A percentile compares a stretch with the other conserved stretches of the same genome.
These are phyloP conservation scores for Acleris cristana DNA, from an alignment of 2,888 invertebrate genomes.

Conservation along the genomic window DNA sequence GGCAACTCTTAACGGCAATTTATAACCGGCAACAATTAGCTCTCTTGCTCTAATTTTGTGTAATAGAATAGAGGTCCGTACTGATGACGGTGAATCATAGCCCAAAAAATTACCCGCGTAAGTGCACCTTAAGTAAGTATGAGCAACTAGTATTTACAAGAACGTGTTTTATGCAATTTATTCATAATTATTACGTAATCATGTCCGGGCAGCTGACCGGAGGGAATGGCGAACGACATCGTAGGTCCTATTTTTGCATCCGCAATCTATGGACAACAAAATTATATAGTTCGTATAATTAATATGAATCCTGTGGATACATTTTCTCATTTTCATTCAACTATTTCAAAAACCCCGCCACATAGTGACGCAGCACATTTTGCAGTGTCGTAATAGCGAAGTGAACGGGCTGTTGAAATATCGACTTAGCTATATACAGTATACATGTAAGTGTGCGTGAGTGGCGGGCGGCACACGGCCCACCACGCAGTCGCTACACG, in stretches of 20 bases:
- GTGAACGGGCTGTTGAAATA: too few species aligned
- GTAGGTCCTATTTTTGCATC: slow-evolving; percentile 62
- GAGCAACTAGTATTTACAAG: slow-evolving; percentile 29
- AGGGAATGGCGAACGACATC: slow-evolving; percentile 63
- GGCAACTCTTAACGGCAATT: too few species aligned
- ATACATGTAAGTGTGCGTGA: slow-evolving; percentile 46
- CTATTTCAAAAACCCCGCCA: slow-evolving; percentile 29
- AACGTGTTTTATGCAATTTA: slow-evolving; percentile 27
- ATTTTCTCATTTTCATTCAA: background rate
- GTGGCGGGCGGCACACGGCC: slow-evolving; percentile 57
- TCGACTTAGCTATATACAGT: too few species aligned
- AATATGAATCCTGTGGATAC: background rate
- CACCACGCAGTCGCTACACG: slow-evolving; percentile 68
- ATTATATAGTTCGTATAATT: slow-evolving; percentile 43
- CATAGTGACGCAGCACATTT: background rate
- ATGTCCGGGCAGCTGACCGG: slow-evolving; percentile 59
- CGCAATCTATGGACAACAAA: slow-evolving; percentile 72
- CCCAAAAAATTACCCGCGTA: too few species aligned
- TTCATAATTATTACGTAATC: slow-evolving; percentile 61
- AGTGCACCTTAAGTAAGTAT: slow-evolving; percentile 4
- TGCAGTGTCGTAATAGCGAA: too few species aligned
- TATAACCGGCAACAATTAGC: too few species aligned
- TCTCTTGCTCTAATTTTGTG: too few species aligned
- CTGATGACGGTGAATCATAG: too few species aligned
- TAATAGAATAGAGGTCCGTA: too few species aligned